A percentile compares a stretch with the other conserved stretches of the same genome.
phyloP scores from a whole-genome alignment of 2,113 vertebrate genomes.

The Sialia sialis region DNA sequence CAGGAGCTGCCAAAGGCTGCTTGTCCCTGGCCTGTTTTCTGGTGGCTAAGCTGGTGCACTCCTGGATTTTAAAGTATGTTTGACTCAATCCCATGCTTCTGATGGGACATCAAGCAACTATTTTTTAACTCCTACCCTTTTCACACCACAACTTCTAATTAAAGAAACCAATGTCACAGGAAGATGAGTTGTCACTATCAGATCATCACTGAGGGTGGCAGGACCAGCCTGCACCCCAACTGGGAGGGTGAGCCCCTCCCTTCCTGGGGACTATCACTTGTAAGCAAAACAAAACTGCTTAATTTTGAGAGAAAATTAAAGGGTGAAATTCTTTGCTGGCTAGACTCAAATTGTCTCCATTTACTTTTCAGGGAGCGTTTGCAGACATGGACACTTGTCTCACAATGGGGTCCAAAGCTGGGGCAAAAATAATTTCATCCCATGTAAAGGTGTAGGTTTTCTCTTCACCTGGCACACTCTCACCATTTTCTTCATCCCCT shows the following conservation, averaged over 20 bases:
- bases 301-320: background rate
- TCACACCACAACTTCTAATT: background rate
- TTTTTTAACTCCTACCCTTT: background rate
- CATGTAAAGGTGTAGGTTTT: background rate
- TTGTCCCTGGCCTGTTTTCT: background rate
- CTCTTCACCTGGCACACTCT: background rate
- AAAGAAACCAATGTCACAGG: background rate
- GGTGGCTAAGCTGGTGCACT: background rate
- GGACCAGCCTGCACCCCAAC: background rate
- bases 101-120: background rate
- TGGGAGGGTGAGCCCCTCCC: background rate
- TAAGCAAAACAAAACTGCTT: background rate
- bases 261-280: background rate
- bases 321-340: background rate
- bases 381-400: background rate
- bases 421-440: background rate
- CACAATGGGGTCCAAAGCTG: background rate
- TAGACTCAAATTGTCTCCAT: background rate
- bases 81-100: background rate
- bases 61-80: background rate
- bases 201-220: accelerated
- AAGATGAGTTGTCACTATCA: background rate
- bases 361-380: background rate
- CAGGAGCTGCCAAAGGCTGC: background rate
- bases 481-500: background rate